These are phyloP conservation scores for Grammomys dolichurus DNA, from an alignment of 2,113 vertebrate genomes.

Conservation along the genomic window DNA sequence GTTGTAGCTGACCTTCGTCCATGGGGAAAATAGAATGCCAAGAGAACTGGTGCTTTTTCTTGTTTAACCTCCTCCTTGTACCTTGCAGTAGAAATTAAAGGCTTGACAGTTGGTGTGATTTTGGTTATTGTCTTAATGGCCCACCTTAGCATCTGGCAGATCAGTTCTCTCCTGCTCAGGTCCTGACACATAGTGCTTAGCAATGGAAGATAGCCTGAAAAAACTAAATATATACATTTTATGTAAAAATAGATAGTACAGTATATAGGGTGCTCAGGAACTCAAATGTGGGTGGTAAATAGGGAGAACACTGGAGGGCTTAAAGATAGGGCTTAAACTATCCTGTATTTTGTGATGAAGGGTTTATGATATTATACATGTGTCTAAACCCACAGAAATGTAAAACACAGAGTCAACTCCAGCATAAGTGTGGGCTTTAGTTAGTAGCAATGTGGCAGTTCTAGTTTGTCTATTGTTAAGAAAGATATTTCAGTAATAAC, in stretches of 20 bases:
- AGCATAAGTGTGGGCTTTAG: background rate
- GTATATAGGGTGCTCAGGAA: background rate
- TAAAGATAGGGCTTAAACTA: background rate
- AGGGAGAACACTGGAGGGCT: background rate
- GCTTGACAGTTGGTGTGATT: background rate
- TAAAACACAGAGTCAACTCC: background rate
- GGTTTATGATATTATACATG: background rate
- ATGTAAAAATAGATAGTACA: background rate
- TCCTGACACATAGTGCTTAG: background rate
- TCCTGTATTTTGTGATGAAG: background rate
- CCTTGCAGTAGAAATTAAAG: background rate
- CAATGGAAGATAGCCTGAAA: background rate
- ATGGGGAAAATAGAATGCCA: background rate
- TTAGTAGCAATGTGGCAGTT: background rate
- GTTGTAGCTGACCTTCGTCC: background rate
- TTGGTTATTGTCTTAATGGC: slow-evolving; percentile 37
- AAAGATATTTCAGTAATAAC: background rate
- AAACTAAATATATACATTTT: background rate
- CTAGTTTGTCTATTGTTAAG: background rate
- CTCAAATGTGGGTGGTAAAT: background rate
- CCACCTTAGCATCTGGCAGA: background rate
- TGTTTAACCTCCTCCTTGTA: background rate
- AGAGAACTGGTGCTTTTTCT: background rate
- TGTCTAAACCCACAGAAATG: background rate
- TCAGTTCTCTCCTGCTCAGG: background rate